Evolutionary conservation across 2,113 vertebrate species (phyloP).

Genomic region (Haplochromis burtoni): DNA sequence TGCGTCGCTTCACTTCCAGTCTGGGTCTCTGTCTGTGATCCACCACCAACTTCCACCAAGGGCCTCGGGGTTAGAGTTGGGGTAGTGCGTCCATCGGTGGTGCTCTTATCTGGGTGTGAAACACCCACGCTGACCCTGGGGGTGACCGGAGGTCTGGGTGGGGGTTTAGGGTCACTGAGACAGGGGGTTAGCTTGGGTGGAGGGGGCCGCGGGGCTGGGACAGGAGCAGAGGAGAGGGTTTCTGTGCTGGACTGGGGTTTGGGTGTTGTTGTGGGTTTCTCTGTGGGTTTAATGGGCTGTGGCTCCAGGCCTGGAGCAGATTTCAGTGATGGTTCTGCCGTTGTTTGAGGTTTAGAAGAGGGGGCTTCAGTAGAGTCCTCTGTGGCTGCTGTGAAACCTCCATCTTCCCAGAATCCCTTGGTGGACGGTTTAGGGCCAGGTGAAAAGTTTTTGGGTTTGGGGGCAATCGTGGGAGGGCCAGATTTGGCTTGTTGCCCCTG

Average conservation of each 20-base stretch:
- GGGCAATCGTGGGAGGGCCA: conserved; percentile 47
- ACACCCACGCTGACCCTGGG: conserved; percentile 48
- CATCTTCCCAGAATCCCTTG: conserved; percentile 42
- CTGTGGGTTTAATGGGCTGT: neutral
- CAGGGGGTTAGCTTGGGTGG: conserved; percentile 61
- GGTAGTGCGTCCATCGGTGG: conserved; percentile 38
- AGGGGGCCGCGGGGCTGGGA: conserved; percentile 74
- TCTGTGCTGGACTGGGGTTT: conserved; percentile 6
- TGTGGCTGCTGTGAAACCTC: neutral
- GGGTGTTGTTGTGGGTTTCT: neutral
- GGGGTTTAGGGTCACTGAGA: neutral
- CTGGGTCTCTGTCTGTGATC: neutral
- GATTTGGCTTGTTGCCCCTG: conserved; percentile 46
- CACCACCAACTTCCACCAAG: neutral
- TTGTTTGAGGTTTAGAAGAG: neutral
- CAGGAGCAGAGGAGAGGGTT: neutral
- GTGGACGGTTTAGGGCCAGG: conserved; percentile 10
- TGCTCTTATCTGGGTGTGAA: conserved; percentile 16
- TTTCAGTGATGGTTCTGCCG: neutral
- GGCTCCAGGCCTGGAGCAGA: neutral
- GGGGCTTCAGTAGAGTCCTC: neutral
- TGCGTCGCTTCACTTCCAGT: neutral
- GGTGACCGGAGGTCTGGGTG: conserved; percentile 58
- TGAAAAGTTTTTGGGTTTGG: conserved; percentile 39
- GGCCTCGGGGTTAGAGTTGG: conserved; percentile 34